phyloP scores from a whole-genome alignment of 1,140 invertebrate species.

The Argopecten irradians region DNA sequence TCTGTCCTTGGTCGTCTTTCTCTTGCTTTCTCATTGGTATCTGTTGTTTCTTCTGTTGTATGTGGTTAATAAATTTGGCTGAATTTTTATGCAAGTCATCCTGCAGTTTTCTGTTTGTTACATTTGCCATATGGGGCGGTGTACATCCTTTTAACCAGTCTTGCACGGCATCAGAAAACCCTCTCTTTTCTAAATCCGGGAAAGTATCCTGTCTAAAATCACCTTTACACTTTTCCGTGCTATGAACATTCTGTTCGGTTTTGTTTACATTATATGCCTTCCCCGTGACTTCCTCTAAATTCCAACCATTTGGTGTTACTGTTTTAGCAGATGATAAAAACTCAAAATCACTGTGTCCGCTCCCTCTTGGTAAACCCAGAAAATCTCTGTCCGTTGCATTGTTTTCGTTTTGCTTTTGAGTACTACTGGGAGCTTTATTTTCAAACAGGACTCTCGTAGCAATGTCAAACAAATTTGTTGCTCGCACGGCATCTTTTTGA shows the following conservation, averaged over 20 bases:
- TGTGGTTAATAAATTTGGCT: background rate
- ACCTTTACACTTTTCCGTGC: background rate
- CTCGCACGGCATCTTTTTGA: background rate
- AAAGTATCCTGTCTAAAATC: background rate
- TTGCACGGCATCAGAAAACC: background rate
- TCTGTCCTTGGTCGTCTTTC: background rate
- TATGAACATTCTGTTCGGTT: background rate
- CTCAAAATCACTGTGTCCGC: background rate
- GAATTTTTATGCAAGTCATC: background rate
- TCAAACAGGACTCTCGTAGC: background rate
- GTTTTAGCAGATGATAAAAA: background rate
- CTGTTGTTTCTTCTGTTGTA: background rate
- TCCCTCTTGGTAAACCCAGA: background rate
- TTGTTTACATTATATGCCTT: background rate
- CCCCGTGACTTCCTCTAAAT: background rate
- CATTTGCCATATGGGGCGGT: background rate
- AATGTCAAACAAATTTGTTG: background rate
- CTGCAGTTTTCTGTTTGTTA: background rate
- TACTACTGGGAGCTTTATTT: background rate
- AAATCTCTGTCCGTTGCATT: background rate
- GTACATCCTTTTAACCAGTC: background rate
- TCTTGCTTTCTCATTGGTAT: background rate
- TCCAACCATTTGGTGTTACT: background rate
- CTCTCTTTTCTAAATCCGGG: background rate
- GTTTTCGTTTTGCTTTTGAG: background rate